phyloP scores from a whole-genome alignment of 2,797 vertebrate genomes.

The Lates japonicus region DNA sequence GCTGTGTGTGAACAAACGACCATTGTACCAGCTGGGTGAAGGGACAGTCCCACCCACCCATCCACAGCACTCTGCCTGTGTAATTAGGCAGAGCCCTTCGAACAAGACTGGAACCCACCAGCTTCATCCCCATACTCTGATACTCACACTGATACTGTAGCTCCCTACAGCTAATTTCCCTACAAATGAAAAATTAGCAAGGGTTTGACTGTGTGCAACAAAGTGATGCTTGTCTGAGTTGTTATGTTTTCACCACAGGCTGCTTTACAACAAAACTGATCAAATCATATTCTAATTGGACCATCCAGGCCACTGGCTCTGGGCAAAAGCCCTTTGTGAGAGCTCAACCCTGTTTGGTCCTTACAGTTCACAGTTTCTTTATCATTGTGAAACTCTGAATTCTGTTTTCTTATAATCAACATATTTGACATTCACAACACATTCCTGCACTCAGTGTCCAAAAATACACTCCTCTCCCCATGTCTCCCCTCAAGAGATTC shows the following conservation, averaged over 20 bases:
- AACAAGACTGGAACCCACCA: not conserved
- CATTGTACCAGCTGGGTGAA: slow-evolving; percentile 65
- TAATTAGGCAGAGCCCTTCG: slow-evolving; percentile 19
- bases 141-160: not conserved
- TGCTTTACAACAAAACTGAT: not conserved
- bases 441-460: not conserved
- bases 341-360: not conserved
- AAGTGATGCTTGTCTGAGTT: not conserved
- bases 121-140: not conserved
- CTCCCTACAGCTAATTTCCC: not conserved
- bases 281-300: not conserved
- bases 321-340: not conserved
- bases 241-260: not conserved
- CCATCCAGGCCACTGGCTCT: not conserved
- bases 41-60: slow-evolving; percentile 29
- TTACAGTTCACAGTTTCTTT: not conserved
- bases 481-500: not conserved
- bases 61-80: slow-evolving; percentile 31
- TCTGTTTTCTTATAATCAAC: not conserved
- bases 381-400: not conserved
- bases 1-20: slow-evolving; percentile 68
- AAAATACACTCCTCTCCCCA: not conserved
- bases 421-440: not conserved
- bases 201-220: not conserved
- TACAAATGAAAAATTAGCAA: not conserved